phyloP scores from a whole-genome alignment of 2,113 vertebrate species.

The Gorilla gorilla region DNA sequence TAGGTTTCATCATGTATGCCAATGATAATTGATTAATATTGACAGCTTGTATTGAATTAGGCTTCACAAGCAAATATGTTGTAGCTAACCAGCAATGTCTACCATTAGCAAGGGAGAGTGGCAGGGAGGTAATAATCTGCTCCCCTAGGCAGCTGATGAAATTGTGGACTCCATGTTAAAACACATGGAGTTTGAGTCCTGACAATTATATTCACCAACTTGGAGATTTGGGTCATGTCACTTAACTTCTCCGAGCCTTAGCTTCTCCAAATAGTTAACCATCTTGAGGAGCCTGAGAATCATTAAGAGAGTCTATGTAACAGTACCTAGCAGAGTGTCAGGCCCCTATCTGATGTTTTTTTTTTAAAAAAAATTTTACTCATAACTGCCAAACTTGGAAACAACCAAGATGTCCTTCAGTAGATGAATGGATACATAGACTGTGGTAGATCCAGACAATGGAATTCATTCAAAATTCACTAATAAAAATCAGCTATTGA shows the following conservation, averaged over 20 bases:
- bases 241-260: neutral
- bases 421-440: neutral
- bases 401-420: neutral
- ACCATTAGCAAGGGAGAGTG: neutral
- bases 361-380: neutral
- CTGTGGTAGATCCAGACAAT: neutral
- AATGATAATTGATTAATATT: neutral
- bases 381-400: neutral
- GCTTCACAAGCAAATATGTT: neutral
- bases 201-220: neutral
- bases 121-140: fast-evolving
- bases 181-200: neutral
- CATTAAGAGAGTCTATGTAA: neutral
- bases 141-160: too few relatives aligned
- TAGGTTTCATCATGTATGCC: neutral
- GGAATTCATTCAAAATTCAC: neutral
- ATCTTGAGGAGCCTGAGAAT: neutral
- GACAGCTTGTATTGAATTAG: neutral
- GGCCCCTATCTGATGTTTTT: neutral
- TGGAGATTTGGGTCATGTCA: neutral
- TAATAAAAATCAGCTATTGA: neutral
- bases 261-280: neutral
- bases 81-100: neutral
- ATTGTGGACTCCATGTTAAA: neutral
- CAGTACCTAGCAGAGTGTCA: neutral